Percentiles rank a stretch among this genome's conserved stretches.
Evolutionary conservation across 2,113 vertebrate species (phyloP).

Genomic region (Forbesichthys papilliferus): DNA sequence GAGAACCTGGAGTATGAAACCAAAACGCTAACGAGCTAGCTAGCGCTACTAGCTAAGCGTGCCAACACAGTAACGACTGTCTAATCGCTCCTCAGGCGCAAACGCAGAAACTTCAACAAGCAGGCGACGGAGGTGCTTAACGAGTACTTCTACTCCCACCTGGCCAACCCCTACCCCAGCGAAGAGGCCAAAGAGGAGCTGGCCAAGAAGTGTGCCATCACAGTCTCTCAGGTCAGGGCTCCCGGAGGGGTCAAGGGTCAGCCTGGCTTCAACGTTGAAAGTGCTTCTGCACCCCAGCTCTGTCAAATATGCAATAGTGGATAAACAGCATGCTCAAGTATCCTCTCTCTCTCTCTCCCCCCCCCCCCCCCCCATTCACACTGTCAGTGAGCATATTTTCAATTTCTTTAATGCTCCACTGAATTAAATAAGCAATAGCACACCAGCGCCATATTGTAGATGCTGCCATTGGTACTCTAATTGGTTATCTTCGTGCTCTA

Average conservation of each 20-base stretch:
- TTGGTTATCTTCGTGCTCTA: no score
- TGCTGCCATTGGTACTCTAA: no score
- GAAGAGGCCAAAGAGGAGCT: constrained; percentile 96
- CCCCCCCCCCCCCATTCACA: no score
- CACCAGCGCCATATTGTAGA: no score
- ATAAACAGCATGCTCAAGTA: not conserved
- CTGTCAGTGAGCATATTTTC: no score
- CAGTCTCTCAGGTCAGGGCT: constrained; percentile 77
- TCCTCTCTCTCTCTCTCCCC: not conserved
- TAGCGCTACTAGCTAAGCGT: no score
- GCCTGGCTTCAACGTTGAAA: not conserved
- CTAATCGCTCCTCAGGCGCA: constrained; percentile 20
- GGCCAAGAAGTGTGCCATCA: constrained; percentile 93
- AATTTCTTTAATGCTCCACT: no score
- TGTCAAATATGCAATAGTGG: not conserved
- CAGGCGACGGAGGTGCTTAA: constrained; percentile 94
- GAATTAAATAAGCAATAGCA: no score
- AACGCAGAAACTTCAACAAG: constrained; percentile 88
- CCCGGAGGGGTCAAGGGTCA: not conserved
- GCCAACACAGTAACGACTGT: no score
- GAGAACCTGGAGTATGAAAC: no score
- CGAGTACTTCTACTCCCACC: constrained; percentile 96
- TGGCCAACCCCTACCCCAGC: constrained; percentile 96
- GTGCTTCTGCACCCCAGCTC: no score
- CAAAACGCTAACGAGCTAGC: no score